Base-by-base conservation (phyloP, 2,113 vertebrate genomes). In the Lophochroa leadbeateri region DNA sequence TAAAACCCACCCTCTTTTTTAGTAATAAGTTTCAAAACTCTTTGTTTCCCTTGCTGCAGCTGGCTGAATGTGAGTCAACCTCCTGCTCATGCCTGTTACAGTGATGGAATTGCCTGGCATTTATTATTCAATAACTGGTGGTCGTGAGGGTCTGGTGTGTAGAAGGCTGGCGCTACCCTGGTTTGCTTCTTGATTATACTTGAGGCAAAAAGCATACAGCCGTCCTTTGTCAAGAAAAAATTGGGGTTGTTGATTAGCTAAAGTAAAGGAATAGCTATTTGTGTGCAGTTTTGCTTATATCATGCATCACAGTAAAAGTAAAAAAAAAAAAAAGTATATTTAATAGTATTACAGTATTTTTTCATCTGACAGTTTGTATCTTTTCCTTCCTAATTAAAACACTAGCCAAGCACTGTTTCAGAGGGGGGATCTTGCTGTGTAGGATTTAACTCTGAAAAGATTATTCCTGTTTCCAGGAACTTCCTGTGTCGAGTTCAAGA, bases 111-210 rank as follows among this genome's bases (percentile, higher is more conserved):
- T 39, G 77, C 29, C 87, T 91, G 70, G 64, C 82, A 90, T 96
- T 95, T 91, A 91, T 96, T 95, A 94, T 95, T 96, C 90, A 91
- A 37, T 65, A 27, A 10, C 78, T 61, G 89, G 93, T 76, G 94
- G 93, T 94, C 83, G 47, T 78, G 77, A 41, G 91, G 91, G 76
- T 81, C 91, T 9, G n/a, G 61, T 3, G 61, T 79, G 10, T 20
- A 29, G 84, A 93, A 93, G 88, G 58, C 41, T 7, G 7, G 60
- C 0, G 5, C 77, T 76, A 3, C 91, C 72, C 94, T 5, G 7
- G 6, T 68, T 84, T 71, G 70, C 86, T 78, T 92, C 67, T 64
- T 86, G 86, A 2, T 70, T 75, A 7, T 39, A 52, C 17, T 69
- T 14, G 79, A 78, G 82, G 77, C 23, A 11, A 33, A 70, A 60